Percentiles rank a stretch among this genome's conserved stretches.
Conservation (phyloP, 1,140 invertebrate species). For the Geopemphigus sp. region DNA sequence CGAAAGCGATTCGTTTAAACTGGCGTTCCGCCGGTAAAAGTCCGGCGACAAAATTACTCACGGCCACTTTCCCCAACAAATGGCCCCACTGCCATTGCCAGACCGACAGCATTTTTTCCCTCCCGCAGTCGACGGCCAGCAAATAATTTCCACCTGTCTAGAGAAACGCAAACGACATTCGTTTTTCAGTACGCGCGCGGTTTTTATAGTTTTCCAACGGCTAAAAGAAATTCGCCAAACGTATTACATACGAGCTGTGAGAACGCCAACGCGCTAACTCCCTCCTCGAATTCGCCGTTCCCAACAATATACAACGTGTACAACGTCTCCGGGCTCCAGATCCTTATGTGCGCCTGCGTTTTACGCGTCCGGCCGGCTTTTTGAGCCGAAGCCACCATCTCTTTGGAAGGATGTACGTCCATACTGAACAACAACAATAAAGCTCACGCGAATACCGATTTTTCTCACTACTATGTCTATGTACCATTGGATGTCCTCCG, state of each 20-base stretch:
- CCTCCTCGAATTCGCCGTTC: constrained; percentile 86
- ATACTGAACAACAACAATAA: constrained; percentile 56
- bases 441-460: too few species aligned
- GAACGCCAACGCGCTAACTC: constrained; percentile 85
- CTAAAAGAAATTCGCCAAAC: background rate
- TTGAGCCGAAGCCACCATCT: constrained; percentile 89
- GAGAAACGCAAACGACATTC: constrained; percentile 49
- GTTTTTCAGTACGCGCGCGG: background rate
- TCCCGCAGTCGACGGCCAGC: constrained; percentile 77
- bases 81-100: constrained; percentile 91
- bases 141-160: constrained; percentile 87
- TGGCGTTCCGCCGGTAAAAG: too few species aligned
- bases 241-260: constrained; percentile 70
- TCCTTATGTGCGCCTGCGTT: constrained; percentile 86
- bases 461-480: too few species aligned
- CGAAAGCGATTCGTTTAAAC: background rate
- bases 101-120: constrained; percentile 80
- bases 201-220: too few species aligned
- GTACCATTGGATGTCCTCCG: constrained; percentile 75
- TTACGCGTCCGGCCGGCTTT: constrained; percentile 74
- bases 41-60: constrained; percentile 58
- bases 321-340: constrained; percentile 90
- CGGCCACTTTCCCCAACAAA: constrained; percentile 81
- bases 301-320: constrained; percentile 89
- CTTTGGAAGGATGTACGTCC: constrained; percentile 85